Conservation (phyloP, 2,888 invertebrate species). For the Melipona bicolor region DNA sequence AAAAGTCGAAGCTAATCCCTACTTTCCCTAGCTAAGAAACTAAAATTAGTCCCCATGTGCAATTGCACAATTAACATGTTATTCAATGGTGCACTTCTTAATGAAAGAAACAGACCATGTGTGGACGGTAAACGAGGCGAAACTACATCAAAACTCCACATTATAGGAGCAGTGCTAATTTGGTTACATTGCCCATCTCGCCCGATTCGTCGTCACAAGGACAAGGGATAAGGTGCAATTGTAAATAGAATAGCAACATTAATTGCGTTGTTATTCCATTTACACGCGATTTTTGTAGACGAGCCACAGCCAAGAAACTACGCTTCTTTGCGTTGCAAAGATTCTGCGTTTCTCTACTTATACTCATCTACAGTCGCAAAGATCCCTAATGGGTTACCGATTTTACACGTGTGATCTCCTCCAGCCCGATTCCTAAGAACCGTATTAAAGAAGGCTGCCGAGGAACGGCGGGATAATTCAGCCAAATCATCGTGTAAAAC, state of each 20-base stretch:
- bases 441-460: constrained; percentile 37
- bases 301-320: constrained; percentile 28
- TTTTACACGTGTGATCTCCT: constrained; percentile 37
- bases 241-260: constrained; percentile 17
- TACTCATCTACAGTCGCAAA: constrained; percentile 35
- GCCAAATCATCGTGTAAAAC: constrained; percentile 25
- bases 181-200: background rate
- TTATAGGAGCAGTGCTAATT: background rate
- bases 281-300: constrained; percentile 31
- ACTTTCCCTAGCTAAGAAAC: background rate
- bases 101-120: background rate
- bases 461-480: background rate
- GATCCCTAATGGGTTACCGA: constrained; percentile 42
- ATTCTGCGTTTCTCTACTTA: constrained; percentile 20
- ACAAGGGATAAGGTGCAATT: background rate
- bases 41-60: background rate
- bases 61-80: constrained; percentile 2
- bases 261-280: constrained; percentile 14
- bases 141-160: background rate
- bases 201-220: constrained; percentile 18
- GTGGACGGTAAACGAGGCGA: background rate
- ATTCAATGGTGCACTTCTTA: background rate
- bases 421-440: constrained; percentile 26
- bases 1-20: background rate
- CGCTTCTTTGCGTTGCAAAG: constrained; percentile 7